Evolutionary conservation across 53 echinoderm and acorn worm genomes (phyloP).

Genomic region (Actinopyga echinites): DNA sequence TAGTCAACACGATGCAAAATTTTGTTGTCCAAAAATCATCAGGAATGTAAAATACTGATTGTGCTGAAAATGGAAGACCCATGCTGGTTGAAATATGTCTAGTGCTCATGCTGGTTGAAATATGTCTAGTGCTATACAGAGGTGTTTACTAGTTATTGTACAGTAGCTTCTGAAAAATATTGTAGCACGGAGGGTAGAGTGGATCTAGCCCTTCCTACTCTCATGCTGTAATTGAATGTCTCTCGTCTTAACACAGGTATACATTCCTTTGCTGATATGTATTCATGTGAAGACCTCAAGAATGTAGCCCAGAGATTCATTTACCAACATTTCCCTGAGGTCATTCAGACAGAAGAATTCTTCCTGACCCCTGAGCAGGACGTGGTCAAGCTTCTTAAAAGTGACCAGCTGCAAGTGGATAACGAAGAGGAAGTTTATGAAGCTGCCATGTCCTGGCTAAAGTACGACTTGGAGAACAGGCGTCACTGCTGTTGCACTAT

Average conservation of each 20-base stretch:
- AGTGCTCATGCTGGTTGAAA: too few species aligned
- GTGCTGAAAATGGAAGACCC: too few species aligned
- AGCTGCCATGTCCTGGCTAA: conserved; percentile 88
- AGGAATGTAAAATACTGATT: too few species aligned
- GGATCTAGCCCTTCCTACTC: too few species aligned
- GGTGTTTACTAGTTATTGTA: too few species aligned
- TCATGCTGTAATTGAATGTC: too few species aligned
- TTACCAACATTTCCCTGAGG: conserved; percentile 99
- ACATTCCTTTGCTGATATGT: conserved; percentile 99
- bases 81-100: too few species aligned
- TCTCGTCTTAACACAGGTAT: conserved; percentile 60
- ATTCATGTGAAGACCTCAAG: conserved; percentile 94
- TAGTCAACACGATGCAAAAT: too few species aligned
- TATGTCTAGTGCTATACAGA: too few species aligned
- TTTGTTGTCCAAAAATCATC: too few species aligned
- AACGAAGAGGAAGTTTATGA: conserved; percentile 94
- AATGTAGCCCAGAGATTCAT: conserved; percentile 88
- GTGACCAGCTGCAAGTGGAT: conserved; percentile 93
- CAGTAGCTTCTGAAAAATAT: too few species aligned
- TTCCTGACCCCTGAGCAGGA: conserved; percentile 94
- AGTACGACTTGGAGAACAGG: conserved; percentile 83
- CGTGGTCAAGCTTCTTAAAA: conserved; percentile 80
- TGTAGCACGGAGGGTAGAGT: too few species aligned
- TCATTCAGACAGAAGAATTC: conserved; percentile 89
- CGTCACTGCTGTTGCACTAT: conserved; percentile 84